Evolutionary conservation across 2,888 invertebrate genomes (phyloP).

Genomic region (Arctia plantaginis): DNA sequence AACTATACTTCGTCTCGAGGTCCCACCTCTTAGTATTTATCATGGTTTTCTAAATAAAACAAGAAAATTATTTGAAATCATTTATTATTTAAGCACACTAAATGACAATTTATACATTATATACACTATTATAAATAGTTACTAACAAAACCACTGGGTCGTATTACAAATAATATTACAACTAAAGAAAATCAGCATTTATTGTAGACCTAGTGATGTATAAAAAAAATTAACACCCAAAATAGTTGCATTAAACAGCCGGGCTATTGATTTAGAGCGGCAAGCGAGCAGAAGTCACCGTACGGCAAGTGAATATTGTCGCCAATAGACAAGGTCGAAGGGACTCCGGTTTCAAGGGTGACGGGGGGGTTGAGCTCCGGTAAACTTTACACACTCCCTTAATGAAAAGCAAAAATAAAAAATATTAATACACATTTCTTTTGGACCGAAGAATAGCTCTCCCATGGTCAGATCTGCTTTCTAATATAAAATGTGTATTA

Average conservation of each 20-base stretch:
- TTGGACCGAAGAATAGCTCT: no score
- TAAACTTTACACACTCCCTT: no score
- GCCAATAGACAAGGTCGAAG: no score
- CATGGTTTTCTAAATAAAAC: not conserved
- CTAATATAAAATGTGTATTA: no score
- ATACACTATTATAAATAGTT: slow-evolving; percentile 12
- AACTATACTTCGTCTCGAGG: not conserved
- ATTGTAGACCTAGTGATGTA: not conserved
- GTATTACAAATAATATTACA: not conserved
- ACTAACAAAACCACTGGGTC: slow-evolving; percentile 10
- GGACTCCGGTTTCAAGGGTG: no score
- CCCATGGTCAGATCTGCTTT: no score
- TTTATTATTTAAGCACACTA: slow-evolving; percentile 17
- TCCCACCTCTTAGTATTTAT: not conserved
- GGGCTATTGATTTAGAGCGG: no score
- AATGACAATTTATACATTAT: slow-evolving; percentile 13
- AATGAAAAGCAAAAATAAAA: no score
- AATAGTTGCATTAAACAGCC: not conserved
- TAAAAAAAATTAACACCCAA: not conserved
- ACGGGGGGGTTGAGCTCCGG: no score
- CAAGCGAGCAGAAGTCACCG: no score
- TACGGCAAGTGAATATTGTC: no score
- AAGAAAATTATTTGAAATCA: not conserved
- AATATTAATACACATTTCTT: no score
- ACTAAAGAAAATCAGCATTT: not conserved